Conservation (phyloP, 2,113 vertebrate species). For the Ptilonorhynchus violaceus region DNA sequence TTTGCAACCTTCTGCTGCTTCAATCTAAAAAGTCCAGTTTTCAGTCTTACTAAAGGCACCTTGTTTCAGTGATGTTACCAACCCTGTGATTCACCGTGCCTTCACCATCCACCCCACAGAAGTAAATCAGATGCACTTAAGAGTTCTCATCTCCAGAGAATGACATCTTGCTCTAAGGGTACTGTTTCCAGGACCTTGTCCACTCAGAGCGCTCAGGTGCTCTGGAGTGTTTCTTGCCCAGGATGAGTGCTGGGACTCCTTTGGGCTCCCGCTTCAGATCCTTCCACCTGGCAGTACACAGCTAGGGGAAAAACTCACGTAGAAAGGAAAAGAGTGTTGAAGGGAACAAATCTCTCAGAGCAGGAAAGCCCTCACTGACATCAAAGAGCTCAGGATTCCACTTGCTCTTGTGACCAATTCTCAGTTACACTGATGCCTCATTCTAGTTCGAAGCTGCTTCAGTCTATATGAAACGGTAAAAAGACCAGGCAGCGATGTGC, state of each 20-base stretch:
- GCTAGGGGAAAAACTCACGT: neutral
- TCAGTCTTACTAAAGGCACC: neutral
- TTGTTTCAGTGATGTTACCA: neutral
- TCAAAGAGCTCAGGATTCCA: neutral
- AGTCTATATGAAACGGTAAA: neutral
- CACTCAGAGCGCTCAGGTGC: too few relatives aligned
- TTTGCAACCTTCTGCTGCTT: neutral
- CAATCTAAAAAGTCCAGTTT: neutral
- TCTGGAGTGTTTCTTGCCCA: accelerated
- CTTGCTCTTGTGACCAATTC: neutral
- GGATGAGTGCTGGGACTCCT: neutral
- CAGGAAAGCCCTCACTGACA: neutral
- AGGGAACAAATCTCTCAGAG: neutral
- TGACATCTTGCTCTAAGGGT: neutral
- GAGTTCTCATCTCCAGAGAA: neutral
- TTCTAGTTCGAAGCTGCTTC: neutral
- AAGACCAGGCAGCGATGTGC: neutral
- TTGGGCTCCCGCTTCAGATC: neutral
- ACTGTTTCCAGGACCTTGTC: neutral
- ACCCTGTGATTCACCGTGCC: accelerated
- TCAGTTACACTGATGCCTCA: neutral
- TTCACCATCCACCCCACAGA: neutral
- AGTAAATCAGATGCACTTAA: neutral
- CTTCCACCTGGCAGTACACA: neutral
- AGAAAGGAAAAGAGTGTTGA: neutral